These are phyloP conservation scores for Acipenser oxyrinchus DNA, from an alignment of 2,797 vertebrate species.

Conservation along the genomic window DNA sequence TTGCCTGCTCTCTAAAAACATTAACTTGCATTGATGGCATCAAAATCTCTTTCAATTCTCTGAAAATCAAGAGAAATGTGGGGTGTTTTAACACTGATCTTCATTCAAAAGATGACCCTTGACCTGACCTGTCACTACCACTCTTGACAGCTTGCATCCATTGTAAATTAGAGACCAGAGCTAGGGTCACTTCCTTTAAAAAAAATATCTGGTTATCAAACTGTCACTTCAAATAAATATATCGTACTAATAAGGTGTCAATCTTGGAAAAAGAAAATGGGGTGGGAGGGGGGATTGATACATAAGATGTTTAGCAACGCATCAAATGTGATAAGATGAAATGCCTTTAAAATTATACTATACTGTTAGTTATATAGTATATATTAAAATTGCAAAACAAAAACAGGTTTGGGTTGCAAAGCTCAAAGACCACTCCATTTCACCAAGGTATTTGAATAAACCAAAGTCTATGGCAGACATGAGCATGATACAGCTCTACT, in stretches of 20 bases:
- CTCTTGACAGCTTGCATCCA: conserved; percentile 61
- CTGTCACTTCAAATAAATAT: conserved; percentile 71
- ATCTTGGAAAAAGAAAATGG: conserved; percentile 15
- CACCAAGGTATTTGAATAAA: too few species aligned
- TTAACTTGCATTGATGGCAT: too few species aligned
- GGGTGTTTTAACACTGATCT: conserved; percentile 41
- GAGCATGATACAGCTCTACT: too few species aligned
- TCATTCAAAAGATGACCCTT: conserved; percentile 77
- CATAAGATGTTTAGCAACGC: too few species aligned
- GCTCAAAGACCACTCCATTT: too few species aligned
- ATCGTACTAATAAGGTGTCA: conserved; percentile 23
- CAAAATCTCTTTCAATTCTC: neutral
- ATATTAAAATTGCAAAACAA: too few species aligned
- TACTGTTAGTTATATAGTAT: too few species aligned
- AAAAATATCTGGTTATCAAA: conserved; percentile 69
- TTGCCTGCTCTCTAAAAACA: too few species aligned
- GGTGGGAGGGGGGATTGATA: neutral
- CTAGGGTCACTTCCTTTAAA: conserved; percentile 71
- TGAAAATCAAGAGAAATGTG: conserved; percentile 23
- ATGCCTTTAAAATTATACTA: too few species aligned
- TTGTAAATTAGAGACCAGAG: conserved; percentile 70
- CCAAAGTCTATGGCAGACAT: too few species aligned
- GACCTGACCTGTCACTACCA: conserved; percentile 63
- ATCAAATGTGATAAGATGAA: too few species aligned
- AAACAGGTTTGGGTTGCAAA: too few species aligned